Evolutionary conservation across 2,113 vertebrate genomes (phyloP).

Genomic region (Scortum barcoo): DNA sequence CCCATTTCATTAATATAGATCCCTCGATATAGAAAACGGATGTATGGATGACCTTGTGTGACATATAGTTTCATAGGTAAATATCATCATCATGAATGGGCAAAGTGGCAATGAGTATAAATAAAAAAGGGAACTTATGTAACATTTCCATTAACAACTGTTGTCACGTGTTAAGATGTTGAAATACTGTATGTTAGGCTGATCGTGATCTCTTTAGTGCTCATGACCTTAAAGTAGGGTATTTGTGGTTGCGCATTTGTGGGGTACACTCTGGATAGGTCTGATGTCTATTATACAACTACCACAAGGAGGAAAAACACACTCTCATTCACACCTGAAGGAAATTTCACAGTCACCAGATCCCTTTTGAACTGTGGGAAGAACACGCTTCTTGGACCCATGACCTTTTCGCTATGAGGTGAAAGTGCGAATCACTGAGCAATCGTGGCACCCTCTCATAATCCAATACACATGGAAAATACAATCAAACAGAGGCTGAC

Average conservation of each 20-base stretch:
- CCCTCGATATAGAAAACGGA: neutral
- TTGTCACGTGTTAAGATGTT: neutral
- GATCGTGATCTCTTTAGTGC: neutral
- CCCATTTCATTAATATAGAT: neutral
- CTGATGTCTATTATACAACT: neutral
- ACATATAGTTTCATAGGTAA: neutral
- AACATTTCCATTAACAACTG: neutral
- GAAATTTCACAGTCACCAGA: conserved; percentile 13
- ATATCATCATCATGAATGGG: neutral
- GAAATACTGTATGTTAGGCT: neutral
- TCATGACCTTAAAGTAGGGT: neutral
- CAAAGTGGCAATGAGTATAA: neutral
- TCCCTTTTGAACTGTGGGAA: neutral
- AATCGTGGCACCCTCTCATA: conserved; percentile 10
- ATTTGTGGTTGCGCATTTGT: neutral
- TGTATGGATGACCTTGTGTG: neutral
- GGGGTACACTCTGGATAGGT: neutral
- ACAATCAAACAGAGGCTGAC: conserved; percentile 40
- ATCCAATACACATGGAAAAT: conserved; percentile 51
- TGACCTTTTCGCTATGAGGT: conserved; percentile 12
- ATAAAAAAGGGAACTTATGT: too few species aligned
- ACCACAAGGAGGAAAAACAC: too few species aligned
- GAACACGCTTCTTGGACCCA: neutral
- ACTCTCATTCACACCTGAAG: neutral
- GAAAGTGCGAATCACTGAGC: conserved; percentile 11